Evolutionary conservation across 2,797 vertebrate genomes (phyloP), one percentile per base, ranked within the genome.

Genomic region (Trematomus bernacchii): DNA sequence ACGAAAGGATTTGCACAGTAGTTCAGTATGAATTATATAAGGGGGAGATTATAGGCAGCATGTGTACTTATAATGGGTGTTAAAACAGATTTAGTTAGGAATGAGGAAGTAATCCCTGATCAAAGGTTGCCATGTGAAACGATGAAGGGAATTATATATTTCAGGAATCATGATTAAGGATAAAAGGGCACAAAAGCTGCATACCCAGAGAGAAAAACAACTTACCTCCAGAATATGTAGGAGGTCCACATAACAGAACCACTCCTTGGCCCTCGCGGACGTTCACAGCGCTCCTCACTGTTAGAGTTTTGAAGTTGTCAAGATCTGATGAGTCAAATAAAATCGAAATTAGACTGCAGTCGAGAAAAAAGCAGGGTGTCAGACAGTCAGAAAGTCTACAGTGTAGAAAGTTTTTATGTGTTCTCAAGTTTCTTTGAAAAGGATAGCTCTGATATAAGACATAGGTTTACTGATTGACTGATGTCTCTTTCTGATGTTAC

Each of bases 201-300:
- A 47, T 13, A 52, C 13, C 7, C 3, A 23, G 1, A 46, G 13
- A 30, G 2, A 46, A 18, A 18, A 37, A 11, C 40, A 70, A 78
- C 95, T 94, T 94, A 98, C 98, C 97, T 94, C 96, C 97, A 0
- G 97, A 95, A 83, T 97, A 94, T 14, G 95, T 90, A 0, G 96
- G 93, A 0, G 96, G 96, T 8, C 98, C 97, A 1, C 98, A 99
- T 54, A 99, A 87, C 76, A 99, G 91, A 75, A 99, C 97, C 0
- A 99, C 97, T 0, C 98, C 98, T 91, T 99, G 98, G 44, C 98
- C 97, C 87, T 98, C 97, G 0, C 97, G 96, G 50, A 99, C 97
- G 0, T 97, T 98, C 60, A 99, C 98, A 0, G 96, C 92, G 15
- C 94, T 97, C 85, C 97, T 95, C 80, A 89, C 95, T 16, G 92